phyloP scores from a whole-genome alignment of 2,113 vertebrate species.

The Cinclus mexicanus region DNA sequence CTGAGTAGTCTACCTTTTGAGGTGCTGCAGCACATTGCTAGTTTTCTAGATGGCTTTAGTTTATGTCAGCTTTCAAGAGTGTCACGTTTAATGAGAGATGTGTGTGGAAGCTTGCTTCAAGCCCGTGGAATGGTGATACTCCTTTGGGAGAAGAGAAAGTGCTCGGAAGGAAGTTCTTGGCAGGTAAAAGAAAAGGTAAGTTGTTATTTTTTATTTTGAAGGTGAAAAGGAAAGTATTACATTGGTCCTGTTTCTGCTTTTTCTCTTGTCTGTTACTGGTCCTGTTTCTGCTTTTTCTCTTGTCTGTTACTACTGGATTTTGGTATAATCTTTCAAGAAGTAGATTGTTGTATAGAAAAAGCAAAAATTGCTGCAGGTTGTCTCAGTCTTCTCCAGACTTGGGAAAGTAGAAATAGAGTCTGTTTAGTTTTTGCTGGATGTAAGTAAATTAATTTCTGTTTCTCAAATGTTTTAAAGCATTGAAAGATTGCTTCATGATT shows the following conservation, averaged over 20 bases:
- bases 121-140: conserved; percentile 94
- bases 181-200: conserved; percentile 93
- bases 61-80: conserved; percentile 94
- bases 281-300: neutral
- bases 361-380: neutral
- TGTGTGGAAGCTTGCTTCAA: conserved; percentile 93
- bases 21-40: conserved; percentile 90
- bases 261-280: neutral
- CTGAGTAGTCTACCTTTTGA: conserved; percentile 91
- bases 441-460: neutral
- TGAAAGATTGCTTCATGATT: neutral
- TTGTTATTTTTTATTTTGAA: neutral
- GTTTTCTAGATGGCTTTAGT: conserved; percentile 96
- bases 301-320: neutral
- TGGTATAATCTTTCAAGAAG: neutral
- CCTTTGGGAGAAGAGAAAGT: conserved; percentile 87
- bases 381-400: neutral
- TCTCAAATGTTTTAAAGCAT: neutral
- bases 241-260: neutral
- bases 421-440: neutral
- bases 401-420: neutral
- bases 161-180: conserved; percentile 83
- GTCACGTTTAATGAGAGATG: conserved; percentile 92
- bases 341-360: neutral
- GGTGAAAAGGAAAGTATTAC: neutral